Conservation (phyloP, 2,113 vertebrate genomes). For the Odontesthes bonariensis region DNA sequence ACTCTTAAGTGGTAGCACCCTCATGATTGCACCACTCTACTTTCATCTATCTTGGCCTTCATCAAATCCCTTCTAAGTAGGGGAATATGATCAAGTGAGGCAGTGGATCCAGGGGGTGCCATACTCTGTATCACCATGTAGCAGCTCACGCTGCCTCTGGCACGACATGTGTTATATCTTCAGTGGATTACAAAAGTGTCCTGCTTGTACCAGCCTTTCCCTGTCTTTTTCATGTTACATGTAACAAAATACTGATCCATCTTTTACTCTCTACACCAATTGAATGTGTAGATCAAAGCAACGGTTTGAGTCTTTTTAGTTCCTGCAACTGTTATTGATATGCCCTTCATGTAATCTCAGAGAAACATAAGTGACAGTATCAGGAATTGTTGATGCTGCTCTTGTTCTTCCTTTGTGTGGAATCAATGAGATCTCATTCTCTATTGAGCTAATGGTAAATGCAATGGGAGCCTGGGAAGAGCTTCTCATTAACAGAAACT, state of each 20-base stretch:
- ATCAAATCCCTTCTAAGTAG: conserved; percentile 35
- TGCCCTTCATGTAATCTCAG: neutral
- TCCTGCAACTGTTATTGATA: conserved; percentile 5
- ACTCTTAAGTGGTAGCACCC: accelerated
- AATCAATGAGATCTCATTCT: conserved; percentile 68
- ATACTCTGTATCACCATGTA: conserved; percentile 16
- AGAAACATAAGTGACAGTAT: conserved; percentile 41
- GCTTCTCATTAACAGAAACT: conserved; percentile 72
- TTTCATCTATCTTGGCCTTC: conserved; percentile 7
- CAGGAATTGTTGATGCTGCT: conserved; percentile 28
- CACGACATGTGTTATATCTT: conserved; percentile 23
- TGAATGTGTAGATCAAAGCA: neutral
- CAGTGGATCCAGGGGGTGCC: conserved; percentile 31
- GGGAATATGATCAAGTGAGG: conserved; percentile 42
- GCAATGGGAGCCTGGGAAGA: conserved; percentile 44
- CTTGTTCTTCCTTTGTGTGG: conserved; percentile 22
- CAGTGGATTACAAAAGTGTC: neutral
- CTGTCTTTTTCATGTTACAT: neutral
- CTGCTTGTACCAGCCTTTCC: neutral
- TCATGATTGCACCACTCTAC: conserved; percentile 1
- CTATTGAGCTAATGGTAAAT: conserved; percentile 61
- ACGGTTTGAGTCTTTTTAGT: neutral
- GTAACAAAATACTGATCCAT: neutral
- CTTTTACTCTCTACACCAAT: neutral
- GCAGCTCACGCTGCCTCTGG: conserved; percentile 18